Evolutionary conservation across 2,888 invertebrate species (phyloP).

Genomic region (Neelides folsomi): DNA sequence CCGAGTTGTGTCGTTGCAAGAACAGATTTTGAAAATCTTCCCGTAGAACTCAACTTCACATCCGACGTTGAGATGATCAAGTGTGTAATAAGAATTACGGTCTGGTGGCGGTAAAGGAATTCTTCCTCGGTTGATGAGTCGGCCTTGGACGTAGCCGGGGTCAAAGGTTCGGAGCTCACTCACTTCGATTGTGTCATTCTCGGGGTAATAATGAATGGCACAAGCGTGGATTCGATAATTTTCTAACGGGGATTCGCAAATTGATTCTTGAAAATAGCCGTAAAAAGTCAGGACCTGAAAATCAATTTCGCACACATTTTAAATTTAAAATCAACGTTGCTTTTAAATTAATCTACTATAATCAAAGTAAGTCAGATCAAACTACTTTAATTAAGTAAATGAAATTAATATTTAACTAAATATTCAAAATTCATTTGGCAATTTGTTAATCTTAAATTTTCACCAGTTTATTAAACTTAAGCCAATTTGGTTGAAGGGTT

Average conservation of each 20-base stretch:
- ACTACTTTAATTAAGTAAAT: too few relatives aligned
- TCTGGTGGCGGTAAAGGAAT: conserved; percentile 45
- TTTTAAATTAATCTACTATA: too few relatives aligned
- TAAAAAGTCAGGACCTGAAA: conserved; percentile 52
- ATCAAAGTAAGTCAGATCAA: too few relatives aligned
- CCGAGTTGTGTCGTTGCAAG: conserved; percentile 75
- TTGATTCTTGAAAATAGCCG: conserved; percentile 64
- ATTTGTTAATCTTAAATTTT: too few relatives aligned
- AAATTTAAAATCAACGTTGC: too few relatives aligned
- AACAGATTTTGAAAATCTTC: conserved; percentile 62
- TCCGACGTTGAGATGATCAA: conserved; percentile 79
- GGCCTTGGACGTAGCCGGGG: conserved; percentile 53
- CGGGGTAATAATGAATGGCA: conserved; percentile 70
- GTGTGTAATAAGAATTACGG: conserved; percentile 61
- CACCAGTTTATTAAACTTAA: too few relatives aligned
- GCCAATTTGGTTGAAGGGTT: too few relatives aligned
- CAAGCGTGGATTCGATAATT: conserved; percentile 61
- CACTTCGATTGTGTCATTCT: conserved; percentile 82
- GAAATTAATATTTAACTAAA: too few relatives aligned
- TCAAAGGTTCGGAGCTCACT: conserved; percentile 65
- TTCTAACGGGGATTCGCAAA: conserved; percentile 56
- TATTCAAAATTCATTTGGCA: too few relatives aligned
- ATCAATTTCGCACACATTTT: too few relatives aligned
- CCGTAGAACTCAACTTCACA: conserved; percentile 65
- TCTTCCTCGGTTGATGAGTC: conserved; percentile 13